Evolutionary conservation across 30 jellyfish, hydroid and myxozoan species (phyloP), one percentile per base, ranked within the genome.

Genomic region (Hydractinia echinata): DNA sequence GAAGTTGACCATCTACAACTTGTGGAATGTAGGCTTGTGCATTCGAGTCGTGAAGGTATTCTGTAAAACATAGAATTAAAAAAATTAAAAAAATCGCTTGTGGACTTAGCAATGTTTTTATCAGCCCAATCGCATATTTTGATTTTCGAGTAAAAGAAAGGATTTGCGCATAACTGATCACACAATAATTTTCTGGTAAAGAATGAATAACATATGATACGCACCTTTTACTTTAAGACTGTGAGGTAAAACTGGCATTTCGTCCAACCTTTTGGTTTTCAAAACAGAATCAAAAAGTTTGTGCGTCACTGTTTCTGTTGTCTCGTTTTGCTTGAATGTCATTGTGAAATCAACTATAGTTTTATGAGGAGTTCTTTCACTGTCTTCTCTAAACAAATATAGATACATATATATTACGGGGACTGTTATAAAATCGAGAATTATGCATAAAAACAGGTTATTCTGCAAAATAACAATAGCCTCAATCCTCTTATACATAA

Each of bases 211-310:
- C 15, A 11, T 1, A 58, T 0, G 19, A 58, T 58, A 13, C 69
- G 18, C 69, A 94, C 99, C 99, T 68, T 88, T 79, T 44, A 89
- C 81, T 86, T 86, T 89, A 48, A 94, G 85, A 4, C 95, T 82
- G 52, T 82, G 80, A 53, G 96, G 79, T 68, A 78, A 80, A 4
- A 94, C 97, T 14, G 99, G 99, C 99, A 94, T 94, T 72, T 83
- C 96, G 54, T 89, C 99, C 61, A 94, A 80, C 54, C 81, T 70
- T 54, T 88, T 85, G n/a, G 88, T 81, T n/a, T 85, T 64, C 51
- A 61, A 74, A 8, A 84, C 95, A 50, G 76, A 44, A 6, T 89
- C 81, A 69, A 93, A 84, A 20, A 93, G 50, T 44, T 11, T 62
- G 19, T 67, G 87, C 14, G 87, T 53, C 11, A 66, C 84, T 10